Evolutionary conservation across 2,888 invertebrate genomes (phyloP).

Genomic region (Yponomeuta plumbellus): DNA sequence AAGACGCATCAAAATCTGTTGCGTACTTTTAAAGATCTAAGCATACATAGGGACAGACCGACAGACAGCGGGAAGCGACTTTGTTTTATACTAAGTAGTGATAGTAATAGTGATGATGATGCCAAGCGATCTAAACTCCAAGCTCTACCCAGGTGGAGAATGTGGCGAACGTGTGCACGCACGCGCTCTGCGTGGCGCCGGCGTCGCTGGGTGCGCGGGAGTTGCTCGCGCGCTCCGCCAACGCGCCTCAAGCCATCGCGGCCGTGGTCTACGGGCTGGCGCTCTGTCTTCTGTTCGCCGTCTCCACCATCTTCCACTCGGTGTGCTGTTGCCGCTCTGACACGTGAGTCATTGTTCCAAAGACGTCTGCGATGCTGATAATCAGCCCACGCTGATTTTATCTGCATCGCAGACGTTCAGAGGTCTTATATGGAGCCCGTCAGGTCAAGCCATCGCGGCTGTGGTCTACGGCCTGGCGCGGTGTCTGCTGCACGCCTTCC

Average conservation of each 20-base stretch:
- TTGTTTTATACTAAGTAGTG: no score
- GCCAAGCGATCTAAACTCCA: background rate
- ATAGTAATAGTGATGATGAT: no score
- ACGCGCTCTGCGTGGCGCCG: conserved; percentile 92
- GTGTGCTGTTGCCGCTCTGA: conserved; percentile 83
- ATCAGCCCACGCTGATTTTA: no score
- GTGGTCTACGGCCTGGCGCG: conserved; percentile 91
- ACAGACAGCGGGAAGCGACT: no score
- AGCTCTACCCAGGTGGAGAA: conserved; percentile 82
- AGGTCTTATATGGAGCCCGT: conserved; percentile 55
- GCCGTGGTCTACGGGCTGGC: conserved; percentile 92
- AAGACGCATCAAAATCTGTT: no score
- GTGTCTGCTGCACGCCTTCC: conserved; percentile 91
- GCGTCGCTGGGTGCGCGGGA: conserved; percentile 87
- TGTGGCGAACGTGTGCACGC: conserved; percentile 93
- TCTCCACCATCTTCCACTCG: conserved; percentile 94
- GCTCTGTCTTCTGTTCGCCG: conserved; percentile 88
- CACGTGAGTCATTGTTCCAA: conserved; percentile 46
- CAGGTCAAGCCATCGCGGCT: conserved; percentile 90
- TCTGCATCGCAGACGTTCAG: no score
- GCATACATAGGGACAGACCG: no score
- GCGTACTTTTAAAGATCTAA: no score
- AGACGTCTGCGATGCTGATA: background rate
- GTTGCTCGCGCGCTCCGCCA: conserved; percentile 83
- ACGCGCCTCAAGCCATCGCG: conserved; percentile 85